Base-by-base conservation (phyloP, 1,140 invertebrate genomes). In the Nasonia giraulti region DNA sequence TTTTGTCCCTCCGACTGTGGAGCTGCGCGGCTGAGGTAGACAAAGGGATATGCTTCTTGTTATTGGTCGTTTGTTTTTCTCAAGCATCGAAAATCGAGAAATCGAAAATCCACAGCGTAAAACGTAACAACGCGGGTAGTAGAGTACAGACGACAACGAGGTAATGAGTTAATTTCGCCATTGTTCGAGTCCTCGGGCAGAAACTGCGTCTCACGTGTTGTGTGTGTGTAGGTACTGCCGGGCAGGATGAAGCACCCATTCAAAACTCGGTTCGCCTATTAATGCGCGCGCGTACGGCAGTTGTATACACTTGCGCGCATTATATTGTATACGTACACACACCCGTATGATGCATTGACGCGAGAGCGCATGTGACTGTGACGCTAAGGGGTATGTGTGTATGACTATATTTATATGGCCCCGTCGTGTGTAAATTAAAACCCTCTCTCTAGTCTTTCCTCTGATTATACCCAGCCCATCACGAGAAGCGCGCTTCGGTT, bases 281-380 rank as follows among this genome's bases (percentile, higher is more conserved):
- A 31, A 71, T 33, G 8, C 27, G 10, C 14, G 11, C 69, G 69
- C 11, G 10, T 11, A 31, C 27, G 69, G 31, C 23, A 31, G 31
- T 71, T 71, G 69, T 33, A 33, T n/a, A 31, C 69, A 71, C 69
- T 71, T 71, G 69, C 69, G 69, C 31, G 27, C 69, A 31, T 69
- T 55, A 55, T 55, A 17, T n/a, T 62, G 27, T 33, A 10, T 33
- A n/a, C 4, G 69, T 71, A 71, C 23, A 71, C 31, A 71, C 31
- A 71, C 23, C 6, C 27, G 7, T 10, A 71, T 71, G 23, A 71
- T 71, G 10, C 23, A 71, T 71, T 33, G 27, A 71, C 23, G 23
- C 27, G 69, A 71, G 23, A 11, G 68, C 20, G 68, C 55, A 62
- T 20, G 55, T 62, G 55, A 62, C 55, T 62, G 17, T 20, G 55